Conservation (phyloP, 2,888 invertebrate genomes). For the Trissoscelio sp. region DNA sequence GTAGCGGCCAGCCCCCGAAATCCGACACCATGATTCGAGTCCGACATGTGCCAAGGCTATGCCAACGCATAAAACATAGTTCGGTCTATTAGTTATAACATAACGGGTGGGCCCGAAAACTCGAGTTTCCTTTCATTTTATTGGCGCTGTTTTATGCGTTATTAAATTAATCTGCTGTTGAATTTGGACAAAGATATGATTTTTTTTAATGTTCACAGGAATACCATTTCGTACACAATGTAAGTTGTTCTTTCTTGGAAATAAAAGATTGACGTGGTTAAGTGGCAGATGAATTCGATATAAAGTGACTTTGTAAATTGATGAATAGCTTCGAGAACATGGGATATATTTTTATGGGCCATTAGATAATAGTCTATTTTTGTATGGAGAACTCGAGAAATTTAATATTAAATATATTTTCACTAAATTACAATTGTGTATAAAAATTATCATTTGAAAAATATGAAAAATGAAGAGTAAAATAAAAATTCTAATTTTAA, state of each 20-base stretch:
- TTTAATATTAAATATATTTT: too few species aligned
- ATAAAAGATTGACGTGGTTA: not conserved
- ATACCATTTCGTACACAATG: not conserved
- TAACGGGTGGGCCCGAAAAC: conserved; percentile 57
- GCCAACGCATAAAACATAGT: conserved; percentile 71
- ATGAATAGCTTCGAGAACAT: conserved; percentile 5
- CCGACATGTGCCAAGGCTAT: conserved; percentile 73
- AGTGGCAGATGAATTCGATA: conserved; percentile 1
- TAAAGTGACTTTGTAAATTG: conserved; percentile 19
- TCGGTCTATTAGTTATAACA: conserved; percentile 70
- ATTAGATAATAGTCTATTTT: not conserved
- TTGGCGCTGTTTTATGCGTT: conserved; percentile 20
- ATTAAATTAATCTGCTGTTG: conserved; percentile 18
- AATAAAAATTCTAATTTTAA: too few species aligned
- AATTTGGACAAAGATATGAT: conserved; percentile 29
- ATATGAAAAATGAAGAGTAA: too few species aligned
- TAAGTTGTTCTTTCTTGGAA: not conserved
- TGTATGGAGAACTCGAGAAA: not conserved
- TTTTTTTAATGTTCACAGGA: conserved; percentile 9
- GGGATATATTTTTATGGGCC: conserved; percentile 23
- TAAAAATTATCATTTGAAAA: too few species aligned
- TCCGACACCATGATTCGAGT: conserved; percentile 75
- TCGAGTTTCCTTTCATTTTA: conserved; percentile 8
- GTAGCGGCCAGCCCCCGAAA: conserved; percentile 73
- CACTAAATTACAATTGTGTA: too few species aligned